These are phyloP conservation scores for Chondrosia reniformis DNA, from an alignment of 37 sponge, comb jelly and placozoan species.

Conservation along the genomic window DNA sequence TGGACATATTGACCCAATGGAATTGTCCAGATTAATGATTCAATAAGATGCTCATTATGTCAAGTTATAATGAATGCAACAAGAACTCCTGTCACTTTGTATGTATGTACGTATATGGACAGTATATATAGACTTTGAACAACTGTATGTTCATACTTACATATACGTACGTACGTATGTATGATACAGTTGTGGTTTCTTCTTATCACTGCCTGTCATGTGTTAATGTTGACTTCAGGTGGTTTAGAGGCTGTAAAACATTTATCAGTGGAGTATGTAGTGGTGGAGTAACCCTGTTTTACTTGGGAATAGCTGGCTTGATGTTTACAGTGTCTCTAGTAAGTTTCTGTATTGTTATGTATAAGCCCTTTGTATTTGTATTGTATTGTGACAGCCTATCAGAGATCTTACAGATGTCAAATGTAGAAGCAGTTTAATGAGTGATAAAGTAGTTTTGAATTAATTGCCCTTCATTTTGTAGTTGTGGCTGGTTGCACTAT, in stretches of 20 bases:
- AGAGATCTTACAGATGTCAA: neutral
- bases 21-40: too few species aligned
- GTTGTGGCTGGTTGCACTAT: neutral
- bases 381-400: too few species aligned
- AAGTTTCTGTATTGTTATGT: conserved; percentile 26
- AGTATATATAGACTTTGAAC: too few species aligned
- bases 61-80: too few species aligned
- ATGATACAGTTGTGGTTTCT: neutral
- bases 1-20: too few species aligned
- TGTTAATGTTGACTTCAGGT: neutral
- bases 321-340: conserved; percentile 22
- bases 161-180: neutral
- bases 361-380: neutral
- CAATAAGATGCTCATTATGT: too few species aligned
- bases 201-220: neutral
- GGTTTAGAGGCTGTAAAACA: neutral
- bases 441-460: neutral
- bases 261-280: neutral
- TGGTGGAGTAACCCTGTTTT: neutral
- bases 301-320: neutral
- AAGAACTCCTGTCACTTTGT: too few species aligned
- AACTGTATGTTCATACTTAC: too few species aligned
- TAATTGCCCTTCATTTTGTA: neutral
- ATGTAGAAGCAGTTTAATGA: neutral
- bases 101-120: too few species aligned